Evolutionary conservation across 2,888 invertebrate species (phyloP).

Genomic region (Drosophila anceps): DNA sequence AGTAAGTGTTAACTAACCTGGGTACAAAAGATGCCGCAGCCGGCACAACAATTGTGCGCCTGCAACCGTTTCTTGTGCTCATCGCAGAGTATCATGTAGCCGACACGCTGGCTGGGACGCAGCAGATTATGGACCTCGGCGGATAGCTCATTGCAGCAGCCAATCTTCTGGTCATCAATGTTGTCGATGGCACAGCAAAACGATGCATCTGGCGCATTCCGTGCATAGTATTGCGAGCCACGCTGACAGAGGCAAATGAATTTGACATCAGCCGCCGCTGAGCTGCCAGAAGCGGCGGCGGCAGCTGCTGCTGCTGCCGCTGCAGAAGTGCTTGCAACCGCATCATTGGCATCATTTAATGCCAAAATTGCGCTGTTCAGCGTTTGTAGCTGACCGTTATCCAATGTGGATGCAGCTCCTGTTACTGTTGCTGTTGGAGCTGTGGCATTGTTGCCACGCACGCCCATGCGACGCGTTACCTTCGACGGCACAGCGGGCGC

Average conservation of each 20-base stretch:
- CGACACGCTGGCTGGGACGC: conserved; percentile 90
- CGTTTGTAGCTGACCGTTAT: conserved; percentile 51
- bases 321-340: conserved; percentile 49
- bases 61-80: conserved; percentile 91
- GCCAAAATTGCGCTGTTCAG: conserved; percentile 60
- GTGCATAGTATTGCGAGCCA: conserved; percentile 86
- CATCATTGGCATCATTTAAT: conserved; percentile 23
- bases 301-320: conserved; percentile 15
- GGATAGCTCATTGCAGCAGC: conserved; percentile 91
- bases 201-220: conserved; percentile 85
- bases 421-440: background rate
- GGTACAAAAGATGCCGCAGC: conserved; percentile 95
- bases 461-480: conserved; percentile 38
- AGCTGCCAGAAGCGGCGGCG: conserved; percentile 10
- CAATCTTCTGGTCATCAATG: conserved; percentile 90
- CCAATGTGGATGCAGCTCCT: conserved; percentile 38
- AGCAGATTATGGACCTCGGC: conserved; percentile 87
- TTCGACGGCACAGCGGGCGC: conserved; percentile 27
- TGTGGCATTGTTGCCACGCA: conserved; percentile 12
- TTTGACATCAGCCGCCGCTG: conserved; percentile 2
- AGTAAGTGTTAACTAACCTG: conserved; percentile 87
- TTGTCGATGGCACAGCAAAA: conserved; percentile 91
- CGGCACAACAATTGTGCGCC: conserved; percentile 95
- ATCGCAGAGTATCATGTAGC: conserved; percentile 92
- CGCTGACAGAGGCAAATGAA: conserved; percentile 86